Conservation (phyloP, 2,113 vertebrate genomes). For the Hoplias malabaricus region DNA sequence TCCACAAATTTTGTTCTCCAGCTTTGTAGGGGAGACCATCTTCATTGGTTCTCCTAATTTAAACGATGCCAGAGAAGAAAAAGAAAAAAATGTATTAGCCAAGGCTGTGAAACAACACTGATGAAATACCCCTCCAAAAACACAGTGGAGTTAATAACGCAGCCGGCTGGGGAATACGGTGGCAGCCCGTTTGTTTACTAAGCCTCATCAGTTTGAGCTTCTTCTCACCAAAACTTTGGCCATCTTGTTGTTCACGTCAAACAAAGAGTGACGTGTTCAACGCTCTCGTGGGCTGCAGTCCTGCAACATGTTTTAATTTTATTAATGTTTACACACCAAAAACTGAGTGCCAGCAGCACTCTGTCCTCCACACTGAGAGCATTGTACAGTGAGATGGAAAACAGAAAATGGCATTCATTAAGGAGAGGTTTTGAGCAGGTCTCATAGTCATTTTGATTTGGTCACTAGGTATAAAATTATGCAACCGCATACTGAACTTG, state of each 20-base stretch:
- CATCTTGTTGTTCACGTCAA: background rate
- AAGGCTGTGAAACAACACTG: background rate
- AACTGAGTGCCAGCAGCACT: background rate
- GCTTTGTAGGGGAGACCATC: background rate
- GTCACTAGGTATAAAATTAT: background rate
- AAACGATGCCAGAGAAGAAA: background rate
- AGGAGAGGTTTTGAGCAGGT: background rate
- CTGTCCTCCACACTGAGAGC: background rate
- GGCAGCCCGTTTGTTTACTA: background rate
- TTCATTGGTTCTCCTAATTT: background rate
- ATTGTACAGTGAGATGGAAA: background rate
- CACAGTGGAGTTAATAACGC: background rate
- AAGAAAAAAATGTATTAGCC: background rate
- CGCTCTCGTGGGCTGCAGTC: background rate
- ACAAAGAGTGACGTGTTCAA: background rate
- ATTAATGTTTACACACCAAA: background rate
- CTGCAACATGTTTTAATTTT: background rate
- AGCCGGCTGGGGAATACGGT: background rate
- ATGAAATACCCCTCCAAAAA: background rate
- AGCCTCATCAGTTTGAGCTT: background rate
- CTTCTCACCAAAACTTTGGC: background rate
- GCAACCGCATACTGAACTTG: background rate
- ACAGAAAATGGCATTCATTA: background rate
- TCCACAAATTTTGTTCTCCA: background rate
- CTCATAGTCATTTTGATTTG: constrained; percentile 9